Conservation (phyloP, 2,797 vertebrate species). For the Columba guinea region DNA sequence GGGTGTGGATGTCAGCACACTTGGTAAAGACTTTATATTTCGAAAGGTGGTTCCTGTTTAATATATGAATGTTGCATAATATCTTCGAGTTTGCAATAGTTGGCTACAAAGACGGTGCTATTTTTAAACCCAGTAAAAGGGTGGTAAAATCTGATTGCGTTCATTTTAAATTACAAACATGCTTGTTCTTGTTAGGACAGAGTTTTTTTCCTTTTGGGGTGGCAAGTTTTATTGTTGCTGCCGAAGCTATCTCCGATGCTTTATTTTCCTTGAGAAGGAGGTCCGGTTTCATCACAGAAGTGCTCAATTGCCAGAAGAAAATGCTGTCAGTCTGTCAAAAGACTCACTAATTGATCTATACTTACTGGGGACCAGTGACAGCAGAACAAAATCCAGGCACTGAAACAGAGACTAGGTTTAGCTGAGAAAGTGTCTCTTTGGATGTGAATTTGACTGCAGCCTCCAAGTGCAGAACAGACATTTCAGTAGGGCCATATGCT, state of each 20-base stretch:
- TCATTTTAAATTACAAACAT: background rate
- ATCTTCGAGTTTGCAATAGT: background rate
- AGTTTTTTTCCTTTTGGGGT: background rate
- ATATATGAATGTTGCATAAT: background rate
- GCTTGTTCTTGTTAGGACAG: background rate
- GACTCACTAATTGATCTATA: background rate
- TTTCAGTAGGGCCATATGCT: conserved; percentile 1
- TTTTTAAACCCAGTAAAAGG: conserved; percentile 10
- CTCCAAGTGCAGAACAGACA: background rate
- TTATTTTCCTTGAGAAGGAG: background rate
- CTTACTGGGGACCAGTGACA: background rate
- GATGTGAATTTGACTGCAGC: conserved; percentile 4
- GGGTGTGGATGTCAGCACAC: background rate
- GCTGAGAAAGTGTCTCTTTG: background rate
- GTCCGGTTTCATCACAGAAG: background rate
- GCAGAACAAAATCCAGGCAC: background rate
- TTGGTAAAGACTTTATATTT: background rate
- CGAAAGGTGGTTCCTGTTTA: background rate
- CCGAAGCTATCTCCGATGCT: background rate
- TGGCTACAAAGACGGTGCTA: background rate
- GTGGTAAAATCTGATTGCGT: background rate
- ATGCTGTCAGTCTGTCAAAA: background rate
- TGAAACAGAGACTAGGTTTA: background rate
- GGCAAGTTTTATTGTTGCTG: background rate
- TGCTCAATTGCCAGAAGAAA: background rate